Evolutionary conservation across 2,797 vertebrate genomes (phyloP), one percentile per base, ranked within the genome.

Genomic region (Sitta carolinensis): DNA sequence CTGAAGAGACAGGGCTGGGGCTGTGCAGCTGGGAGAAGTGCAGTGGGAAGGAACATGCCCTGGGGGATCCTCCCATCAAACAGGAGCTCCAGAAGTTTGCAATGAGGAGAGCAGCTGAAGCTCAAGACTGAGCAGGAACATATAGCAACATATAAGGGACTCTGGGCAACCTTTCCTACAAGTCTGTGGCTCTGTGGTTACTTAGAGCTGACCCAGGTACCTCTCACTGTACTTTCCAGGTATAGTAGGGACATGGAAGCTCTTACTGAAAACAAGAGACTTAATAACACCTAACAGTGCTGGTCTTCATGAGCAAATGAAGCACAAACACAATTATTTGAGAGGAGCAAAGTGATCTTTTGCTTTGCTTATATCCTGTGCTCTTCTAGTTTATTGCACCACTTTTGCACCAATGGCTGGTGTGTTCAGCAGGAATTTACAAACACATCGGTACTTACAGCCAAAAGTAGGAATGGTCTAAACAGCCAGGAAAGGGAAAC

Each of bases 81-180:
- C 2, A 4, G 51, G n/a, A 70, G 42, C 47, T 78, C 22, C 16
- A 1, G 58, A 67, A 43, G 26, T 27, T 81, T 18, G 19, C 36
- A 12, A 30, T 48, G 32, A 50, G 30, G 52, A 69, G 36, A 59
- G 62, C 18, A 10, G 54, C 11, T 52, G 66, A 58, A 87, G 32
- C 43, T 78, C 51, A 64, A 43, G 43, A 50, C 50, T 0, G 0
- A 68, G 34, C 11, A 16, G 47, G 40, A 79, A 20, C 0, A 0
- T 40, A 7, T 0, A 70, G 55, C n/a, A 72, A 19, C 1, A 0
- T 61, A 4, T 2, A 59, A 57, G 30, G 50, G 13, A 63, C 19
- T 67, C 48, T 1, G 0, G 10, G 27, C n/a, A 77, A 2, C n/a
- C 17, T 74, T 63, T 64, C 21, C n/a, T 74, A 0, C 1, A 0